Conservation (phyloP, 1,140 invertebrate species). For the Harlomillsia oculata region DNA sequence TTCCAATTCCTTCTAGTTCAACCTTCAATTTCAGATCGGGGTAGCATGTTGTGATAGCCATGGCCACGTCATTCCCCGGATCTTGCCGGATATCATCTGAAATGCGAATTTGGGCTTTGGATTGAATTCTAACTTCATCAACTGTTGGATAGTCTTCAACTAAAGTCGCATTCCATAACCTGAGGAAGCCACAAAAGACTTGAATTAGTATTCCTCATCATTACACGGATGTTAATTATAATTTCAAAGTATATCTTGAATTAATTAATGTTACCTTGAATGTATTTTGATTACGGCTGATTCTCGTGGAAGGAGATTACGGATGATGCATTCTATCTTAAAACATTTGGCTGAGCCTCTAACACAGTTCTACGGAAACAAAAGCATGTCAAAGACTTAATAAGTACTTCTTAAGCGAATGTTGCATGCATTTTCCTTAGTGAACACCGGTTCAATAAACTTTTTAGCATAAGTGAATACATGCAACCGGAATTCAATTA, state of each 20-base stretch:
- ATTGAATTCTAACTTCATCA: slow-evolving; percentile 70
- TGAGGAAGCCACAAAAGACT: slow-evolving; percentile 29
- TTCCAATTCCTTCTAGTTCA: slow-evolving; percentile 26
- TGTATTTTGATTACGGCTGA: slow-evolving; percentile 66
- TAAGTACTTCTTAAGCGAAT: too few species aligned
- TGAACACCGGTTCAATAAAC: too few species aligned
- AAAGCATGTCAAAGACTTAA: too few species aligned
- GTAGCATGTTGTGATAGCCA: slow-evolving; percentile 22
- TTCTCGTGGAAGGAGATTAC: slow-evolving; percentile 60
- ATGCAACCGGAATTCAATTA: too few species aligned
- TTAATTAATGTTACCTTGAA: slow-evolving; percentile 47
- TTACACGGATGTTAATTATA: neutral
- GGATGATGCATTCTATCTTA: slow-evolving; percentile 68
- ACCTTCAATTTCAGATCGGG: slow-evolving; percentile 32
- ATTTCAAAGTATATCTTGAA: neutral
- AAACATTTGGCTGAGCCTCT: slow-evolving; percentile 72
- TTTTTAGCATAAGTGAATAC: too few species aligned
- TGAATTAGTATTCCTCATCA: neutral
- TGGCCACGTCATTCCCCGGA: slow-evolving; percentile 23
- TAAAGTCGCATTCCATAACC: slow-evolving; percentile 83
- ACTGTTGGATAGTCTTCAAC: slow-evolving; percentile 76
- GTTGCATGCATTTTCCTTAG: too few species aligned
- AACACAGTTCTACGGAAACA: slow-evolving; percentile 64
- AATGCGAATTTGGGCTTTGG: slow-evolving; percentile 61
- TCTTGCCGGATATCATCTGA: slow-evolving; percentile 59